These are phyloP conservation scores for Agrilus biguttatus DNA, from an alignment of 2,888 invertebrate species.

Conservation along the genomic window DNA sequence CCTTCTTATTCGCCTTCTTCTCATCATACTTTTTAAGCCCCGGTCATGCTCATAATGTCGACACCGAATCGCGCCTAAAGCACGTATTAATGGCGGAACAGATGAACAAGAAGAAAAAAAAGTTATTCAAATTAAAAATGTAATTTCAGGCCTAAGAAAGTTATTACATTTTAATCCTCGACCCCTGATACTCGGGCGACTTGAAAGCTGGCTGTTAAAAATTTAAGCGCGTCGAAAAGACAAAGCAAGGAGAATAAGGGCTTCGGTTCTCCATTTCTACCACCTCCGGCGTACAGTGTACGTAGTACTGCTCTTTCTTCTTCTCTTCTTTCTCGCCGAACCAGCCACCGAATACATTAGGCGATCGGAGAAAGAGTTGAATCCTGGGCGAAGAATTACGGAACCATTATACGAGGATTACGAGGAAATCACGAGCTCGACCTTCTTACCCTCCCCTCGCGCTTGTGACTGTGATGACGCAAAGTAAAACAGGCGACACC, in stretches of 20 bases:
- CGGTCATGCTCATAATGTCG: constrained; percentile 41
- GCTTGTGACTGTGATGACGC: constrained; percentile 4
- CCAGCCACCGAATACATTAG: constrained; percentile 29
- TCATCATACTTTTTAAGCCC: constrained; percentile 58
- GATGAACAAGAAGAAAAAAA: constrained; percentile 50
- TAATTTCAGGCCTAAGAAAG: constrained; percentile 37
- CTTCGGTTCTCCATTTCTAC: constrained; percentile 5
- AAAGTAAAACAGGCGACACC: constrained; percentile 1
- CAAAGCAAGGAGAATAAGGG: constrained; percentile 31
- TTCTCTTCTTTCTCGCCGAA: too few relatives aligned
- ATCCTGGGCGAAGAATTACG: constrained; percentile 32
- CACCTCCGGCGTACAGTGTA: too few relatives aligned
- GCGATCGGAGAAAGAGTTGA: constrained; percentile 32
- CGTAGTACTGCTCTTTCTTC: constrained; percentile 15
- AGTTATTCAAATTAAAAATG: constrained; percentile 62
- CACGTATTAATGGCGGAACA: background rate
- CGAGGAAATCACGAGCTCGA: constrained; percentile 31
- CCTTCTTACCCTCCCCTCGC: constrained; percentile 10
- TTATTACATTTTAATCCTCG: constrained; percentile 36
- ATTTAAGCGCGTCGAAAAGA: constrained; percentile 33
- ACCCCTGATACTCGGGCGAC: constrained; percentile 26
- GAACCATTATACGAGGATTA: constrained; percentile 38
- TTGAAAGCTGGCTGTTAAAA: constrained; percentile 31
- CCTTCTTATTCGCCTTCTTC: too few relatives aligned
- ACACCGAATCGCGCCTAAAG: constrained; percentile 29